Base-by-base conservation (phyloP, 2,113 vertebrate genomes). In the Uria aalge region DNA sequence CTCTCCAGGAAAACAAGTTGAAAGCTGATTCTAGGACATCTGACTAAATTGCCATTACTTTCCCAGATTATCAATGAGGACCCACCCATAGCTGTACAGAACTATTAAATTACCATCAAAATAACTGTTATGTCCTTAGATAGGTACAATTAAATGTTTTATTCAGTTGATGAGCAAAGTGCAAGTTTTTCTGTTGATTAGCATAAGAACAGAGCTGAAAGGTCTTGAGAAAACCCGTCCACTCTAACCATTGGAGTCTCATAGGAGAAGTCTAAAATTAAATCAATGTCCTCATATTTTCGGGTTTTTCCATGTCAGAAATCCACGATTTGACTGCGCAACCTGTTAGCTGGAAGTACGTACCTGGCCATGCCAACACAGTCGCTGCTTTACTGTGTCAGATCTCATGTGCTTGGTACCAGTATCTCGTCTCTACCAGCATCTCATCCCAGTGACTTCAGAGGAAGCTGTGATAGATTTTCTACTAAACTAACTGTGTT, bases 81-180 rank as follows among this genome's bases (percentile, higher is more conserved):
- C 19, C 9, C 38, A 77, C 66, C 59, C 64, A 68, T 38, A 78
- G 43, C 7, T 63, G 74, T 71, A 90, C 4, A 72, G 26, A 90
- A 23, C 30, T 95, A 59, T 94, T 92, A 75, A 84, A 87, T 86
- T 85, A 50, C 48, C 47, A 60, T 92, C 41, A 93, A 71, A 91
- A 79, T 88, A 84, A 55, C 41, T 66, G 56, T 75, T 81, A 24
- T 11, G 6, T 30, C 40, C 23, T 91, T 71, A 72, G 21, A 60
- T 68, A 80, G 43, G 62, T 91, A 79, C 60, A 85, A 75, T 90
- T 91, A 78, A 94, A 72, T 81, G 34, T 85, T 96, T 93, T 85
- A 55, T 82, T 95, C 47, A 41, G 26, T 32, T 92, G 63, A 90
- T 90, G 76, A 95, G 62, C 43, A 79, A n/a, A 57, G 32, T 82